Conservation (phyloP, 2,888 invertebrate species). For the Drosophila fulvimacula region DNA sequence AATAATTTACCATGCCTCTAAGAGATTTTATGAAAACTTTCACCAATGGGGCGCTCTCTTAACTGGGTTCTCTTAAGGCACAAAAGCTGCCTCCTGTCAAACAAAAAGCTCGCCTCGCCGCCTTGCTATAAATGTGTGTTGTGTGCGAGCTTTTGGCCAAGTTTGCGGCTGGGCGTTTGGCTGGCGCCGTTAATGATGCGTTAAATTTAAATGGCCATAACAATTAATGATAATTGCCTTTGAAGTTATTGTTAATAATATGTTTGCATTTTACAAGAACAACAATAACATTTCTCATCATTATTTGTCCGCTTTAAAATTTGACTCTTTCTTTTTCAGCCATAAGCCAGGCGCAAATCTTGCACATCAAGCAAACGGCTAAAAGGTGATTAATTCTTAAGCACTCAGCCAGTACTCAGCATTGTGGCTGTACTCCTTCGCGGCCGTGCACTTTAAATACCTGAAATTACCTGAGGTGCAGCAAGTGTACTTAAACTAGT, state of each 20-base stretch:
- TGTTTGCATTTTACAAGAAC: constrained; percentile 41
- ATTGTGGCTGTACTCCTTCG: too few species aligned
- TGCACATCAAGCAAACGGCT: constrained; percentile 1
- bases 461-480: not conserved
- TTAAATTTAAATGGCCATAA: constrained; percentile 79
- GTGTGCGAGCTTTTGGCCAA: constrained; percentile 37
- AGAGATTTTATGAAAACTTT: constrained; percentile 24
- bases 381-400: constrained; percentile 6
- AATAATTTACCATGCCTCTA: constrained; percentile 23
- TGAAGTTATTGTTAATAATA: constrained; percentile 74
- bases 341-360: not conserved
- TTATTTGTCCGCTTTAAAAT: constrained; percentile 27
- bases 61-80: constrained; percentile 15
- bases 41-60: constrained; percentile 62
- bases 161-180: constrained; percentile 30
- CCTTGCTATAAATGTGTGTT: constrained; percentile 40
- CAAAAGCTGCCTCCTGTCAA: constrained; percentile 44
- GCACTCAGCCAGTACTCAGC: not conserved
- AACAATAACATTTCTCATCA: constrained; percentile 27
- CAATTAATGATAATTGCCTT: constrained; percentile 78
- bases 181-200: constrained; percentile 74
- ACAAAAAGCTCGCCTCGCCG: constrained; percentile 36
- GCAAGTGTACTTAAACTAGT: not conserved
- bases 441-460: not conserved
- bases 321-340: not conserved